Evolutionary conservation across 2,797 vertebrate genomes (phyloP).

Genomic region (Bryconaethiops microstoma): DNA sequence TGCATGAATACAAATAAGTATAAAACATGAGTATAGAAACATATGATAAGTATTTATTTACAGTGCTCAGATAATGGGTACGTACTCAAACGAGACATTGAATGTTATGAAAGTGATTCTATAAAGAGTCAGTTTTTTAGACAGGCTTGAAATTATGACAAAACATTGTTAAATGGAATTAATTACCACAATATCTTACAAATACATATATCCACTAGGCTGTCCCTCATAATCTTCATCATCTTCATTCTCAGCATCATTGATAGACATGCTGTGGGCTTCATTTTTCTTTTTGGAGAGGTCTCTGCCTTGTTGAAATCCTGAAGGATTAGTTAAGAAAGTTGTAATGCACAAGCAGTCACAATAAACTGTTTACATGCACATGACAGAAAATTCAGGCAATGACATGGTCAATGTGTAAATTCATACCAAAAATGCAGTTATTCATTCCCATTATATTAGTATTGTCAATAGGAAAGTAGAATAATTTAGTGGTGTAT

Average conservation of each 20-base stretch:
- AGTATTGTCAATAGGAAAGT: not conserved
- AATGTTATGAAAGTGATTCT: conserved; percentile 30
- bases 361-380: not conserved
- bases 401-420: not conserved
- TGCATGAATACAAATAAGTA: not conserved
- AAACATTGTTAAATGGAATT: conserved; percentile 30
- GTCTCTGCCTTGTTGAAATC: conserved; percentile 42
- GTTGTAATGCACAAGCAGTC: not conserved
- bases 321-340: conserved; percentile 45
- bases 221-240: conserved; percentile 63
- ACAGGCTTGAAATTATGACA: conserved; percentile 9
- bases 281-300: conserved; percentile 35
- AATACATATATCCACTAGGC: conserved; percentile 59
- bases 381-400: not conserved
- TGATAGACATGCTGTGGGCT: conserved; percentile 45
- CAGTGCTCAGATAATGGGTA: conserved; percentile 40
- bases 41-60: conserved; percentile 54
- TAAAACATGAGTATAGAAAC: conserved; percentile 22
- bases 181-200: conserved; percentile 35
- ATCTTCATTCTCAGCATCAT: conserved; percentile 52
- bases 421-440: not conserved
- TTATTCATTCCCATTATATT: not conserved
- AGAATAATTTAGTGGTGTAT: not conserved
- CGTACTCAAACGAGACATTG: conserved; percentile 11
- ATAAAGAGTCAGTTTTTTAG: conserved; percentile 21